Percentiles rank a stretch among this genome's conserved stretches.
These are phyloP conservation scores for Halocynthia roretzi DNA, from an alignment of 23 tunicate genomes.

Conservation along the genomic window DNA sequence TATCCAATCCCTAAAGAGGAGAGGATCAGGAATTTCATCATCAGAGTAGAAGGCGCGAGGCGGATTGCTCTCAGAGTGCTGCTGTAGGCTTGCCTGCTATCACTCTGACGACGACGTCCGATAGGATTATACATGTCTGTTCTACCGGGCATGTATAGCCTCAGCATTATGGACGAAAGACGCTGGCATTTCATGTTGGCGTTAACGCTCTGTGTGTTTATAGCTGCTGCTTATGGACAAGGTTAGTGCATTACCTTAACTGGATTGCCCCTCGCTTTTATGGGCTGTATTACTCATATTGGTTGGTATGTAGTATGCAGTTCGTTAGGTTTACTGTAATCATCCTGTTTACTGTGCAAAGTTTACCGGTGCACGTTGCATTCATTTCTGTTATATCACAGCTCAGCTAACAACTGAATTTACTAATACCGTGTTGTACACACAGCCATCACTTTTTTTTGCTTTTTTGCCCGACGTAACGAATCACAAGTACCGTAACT, in stretches of 20 bases:
- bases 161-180: conserved; percentile 49
- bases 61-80: neutral
- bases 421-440: neutral
- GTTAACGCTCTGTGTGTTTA: neutral
- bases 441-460: neutral
- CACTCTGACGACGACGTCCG: conserved; percentile 44
- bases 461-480: conserved; percentile 7
- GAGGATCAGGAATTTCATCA: conserved; percentile 3
- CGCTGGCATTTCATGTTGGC: conserved; percentile 24
- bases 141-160: conserved; percentile 61
- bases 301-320: neutral
- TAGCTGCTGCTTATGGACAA: conserved; percentile 8
- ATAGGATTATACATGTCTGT: conserved; percentile 74
- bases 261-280: too few relatives aligned
- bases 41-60: neutral
- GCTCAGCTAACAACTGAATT: neutral
- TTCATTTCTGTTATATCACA: neutral
- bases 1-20: conserved; percentile 7
- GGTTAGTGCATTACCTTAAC: neutral
- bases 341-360: conserved; percentile 3
- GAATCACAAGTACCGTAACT: neutral
- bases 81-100: too few relatives aligned
- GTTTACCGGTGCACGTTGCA: neutral
- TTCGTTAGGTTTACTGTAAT: neutral
- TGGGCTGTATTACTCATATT: too few relatives aligned